Percentiles rank a stretch among this genome's conserved stretches.
These are phyloP conservation scores for Drosophila kambysellisi DNA, from an alignment of 2,888 invertebrate genomes.

Conservation along the genomic window DNA sequence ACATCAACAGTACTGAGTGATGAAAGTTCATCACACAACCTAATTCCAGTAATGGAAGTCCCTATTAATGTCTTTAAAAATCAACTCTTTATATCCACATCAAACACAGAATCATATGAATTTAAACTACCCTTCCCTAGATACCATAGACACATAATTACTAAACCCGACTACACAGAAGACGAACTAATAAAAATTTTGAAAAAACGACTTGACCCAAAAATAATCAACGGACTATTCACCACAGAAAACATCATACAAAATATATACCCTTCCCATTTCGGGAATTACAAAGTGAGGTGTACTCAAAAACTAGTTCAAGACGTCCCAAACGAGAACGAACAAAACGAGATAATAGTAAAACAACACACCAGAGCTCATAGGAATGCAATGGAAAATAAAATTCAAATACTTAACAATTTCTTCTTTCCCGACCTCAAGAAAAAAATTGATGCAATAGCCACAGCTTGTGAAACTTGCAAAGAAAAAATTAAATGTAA, in stretches of 20 bases:
- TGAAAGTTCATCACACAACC: conserved; percentile 42
- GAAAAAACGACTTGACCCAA: no score
- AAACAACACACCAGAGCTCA: conserved; percentile 17
- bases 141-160: no score
- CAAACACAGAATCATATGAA: neutral
- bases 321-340: conserved; percentile 3
- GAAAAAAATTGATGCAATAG: conserved; percentile 5
- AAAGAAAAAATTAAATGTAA: conserved; percentile 1
- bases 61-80: conserved; percentile 53
- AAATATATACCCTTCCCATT: conserved; percentile 15
- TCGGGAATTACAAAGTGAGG: conserved; percentile 17
- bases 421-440: neutral
- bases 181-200: no score
- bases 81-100: conserved; percentile 29
- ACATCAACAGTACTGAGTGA: conserved; percentile 30
- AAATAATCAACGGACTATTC: neutral
- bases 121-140: no score
- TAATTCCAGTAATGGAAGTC: conserved; percentile 30
- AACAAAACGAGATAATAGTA: neutral
- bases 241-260: conserved; percentile 29
- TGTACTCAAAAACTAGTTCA: conserved; percentile 19
- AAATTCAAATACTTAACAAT: neutral
- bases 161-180: no score
- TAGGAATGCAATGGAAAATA: conserved; percentile 38
- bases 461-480: conserved; percentile 23